A percentile compares a stretch with the other conserved stretches of the same genome.
phyloP scores from a whole-genome alignment of 2,888 invertebrate genomes.

The Neuroscelio doddi region DNA sequence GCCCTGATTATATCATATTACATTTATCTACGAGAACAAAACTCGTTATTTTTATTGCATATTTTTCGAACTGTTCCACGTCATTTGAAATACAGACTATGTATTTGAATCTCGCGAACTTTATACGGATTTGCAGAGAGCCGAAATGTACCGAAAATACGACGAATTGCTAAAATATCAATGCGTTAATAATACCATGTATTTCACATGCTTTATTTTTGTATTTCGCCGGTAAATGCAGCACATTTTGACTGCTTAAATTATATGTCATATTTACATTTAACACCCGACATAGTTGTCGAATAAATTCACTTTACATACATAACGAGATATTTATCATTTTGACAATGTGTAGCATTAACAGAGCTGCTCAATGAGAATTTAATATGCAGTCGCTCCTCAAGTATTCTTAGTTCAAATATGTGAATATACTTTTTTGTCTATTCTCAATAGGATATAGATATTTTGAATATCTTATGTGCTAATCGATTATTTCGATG shows the following conservation, averaged over 20 bases:
- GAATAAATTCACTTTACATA: constrained; percentile 21
- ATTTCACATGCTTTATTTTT: neutral
- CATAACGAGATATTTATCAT: constrained; percentile 33
- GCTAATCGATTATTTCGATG: neutral
- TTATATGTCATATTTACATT: constrained; percentile 32
- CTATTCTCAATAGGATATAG: neutral
- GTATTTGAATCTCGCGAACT: too few relatives aligned
- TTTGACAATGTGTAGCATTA: constrained; percentile 4
- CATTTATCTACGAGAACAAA: too few relatives aligned
- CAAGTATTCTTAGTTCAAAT: neutral
- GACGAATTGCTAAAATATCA: neutral
- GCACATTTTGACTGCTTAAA: constrained; percentile 3
- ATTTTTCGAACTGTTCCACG: too few relatives aligned
- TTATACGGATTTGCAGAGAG: too few relatives aligned
- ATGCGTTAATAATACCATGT: too few relatives aligned
- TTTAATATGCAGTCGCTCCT: too few relatives aligned
- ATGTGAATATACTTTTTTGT: too few relatives aligned
- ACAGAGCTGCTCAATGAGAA: too few relatives aligned
- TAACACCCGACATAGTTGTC: constrained; percentile 23
- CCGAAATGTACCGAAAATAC: constrained; percentile 5
- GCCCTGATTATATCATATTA: too few relatives aligned
- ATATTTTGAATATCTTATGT: constrained; percentile 1
- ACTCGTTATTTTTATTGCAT: too few relatives aligned
- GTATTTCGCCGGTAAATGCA: neutral
- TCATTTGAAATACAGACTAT: too few relatives aligned